Base-by-base conservation (phyloP, 2,113 vertebrate species). In the Setophaga petechia region DNA sequence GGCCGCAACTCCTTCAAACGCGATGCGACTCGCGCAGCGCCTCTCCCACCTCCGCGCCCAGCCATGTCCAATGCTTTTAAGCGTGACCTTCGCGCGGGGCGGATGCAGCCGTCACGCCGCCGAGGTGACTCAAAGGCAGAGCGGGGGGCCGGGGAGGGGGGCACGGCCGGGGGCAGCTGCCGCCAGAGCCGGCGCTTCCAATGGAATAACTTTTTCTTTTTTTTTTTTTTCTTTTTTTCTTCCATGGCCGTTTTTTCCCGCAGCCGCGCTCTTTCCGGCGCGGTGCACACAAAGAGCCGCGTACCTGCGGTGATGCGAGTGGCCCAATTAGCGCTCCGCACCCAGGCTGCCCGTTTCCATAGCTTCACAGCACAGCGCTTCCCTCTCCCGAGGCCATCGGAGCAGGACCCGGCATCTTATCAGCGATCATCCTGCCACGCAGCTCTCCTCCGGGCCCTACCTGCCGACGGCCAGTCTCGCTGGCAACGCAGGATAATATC, bases 271-370 rank as follows among this genome's bases (percentile, higher is more conserved):
- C 44, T 47, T 20, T 30, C 59, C 51, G 14, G 82, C 43, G 22
- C 2, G 81, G 24, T 4, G 84, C 92, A 81, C 94, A 88, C 93
- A 88, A 89, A 97, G 98, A 98, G 94, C 87, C 94, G 91, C 97
- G 55, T 98, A 98, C 98, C 98, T 99, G 98, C 97, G 93, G 96
- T 90, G 97, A 94, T 96, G 98, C 96, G 95, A 97, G 97, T 93
- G 97, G 98, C 98, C 98, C 98, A 98, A 98, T 99, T 98, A 98
- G 98, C 98, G 98, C 98, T 97, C 98, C 97, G 98, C 98, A 98
- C 98, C 98, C 98, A 95, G 97, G 97, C 98, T 97, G 98, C 87
- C 98, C 89, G 99, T 99, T 99, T 98, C 99, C 99, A 99, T 99
- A 99, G 98, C 98, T 98, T 98, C 99, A 67, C 97, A 93, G 97